phyloP scores from a whole-genome alignment of 1,140 invertebrate species.

The Habropoda laboriosa region DNA sequence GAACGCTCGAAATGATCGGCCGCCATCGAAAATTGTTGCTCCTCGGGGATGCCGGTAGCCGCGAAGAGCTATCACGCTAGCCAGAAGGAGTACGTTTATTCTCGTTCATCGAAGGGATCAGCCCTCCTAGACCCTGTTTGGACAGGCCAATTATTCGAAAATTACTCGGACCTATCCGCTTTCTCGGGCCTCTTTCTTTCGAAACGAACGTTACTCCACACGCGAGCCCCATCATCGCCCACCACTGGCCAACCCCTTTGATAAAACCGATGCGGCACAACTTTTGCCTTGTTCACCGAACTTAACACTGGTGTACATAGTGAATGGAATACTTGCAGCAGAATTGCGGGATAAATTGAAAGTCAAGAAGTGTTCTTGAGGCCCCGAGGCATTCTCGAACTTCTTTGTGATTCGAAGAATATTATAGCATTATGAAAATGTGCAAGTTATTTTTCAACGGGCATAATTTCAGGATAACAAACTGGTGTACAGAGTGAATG shows the following conservation, averaged over 20 bases:
- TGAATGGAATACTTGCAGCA: neutral
- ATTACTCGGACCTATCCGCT: slow-evolving; percentile 65
- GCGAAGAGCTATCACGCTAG: slow-evolving; percentile 62
- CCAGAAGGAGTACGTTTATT: slow-evolving; percentile 59
- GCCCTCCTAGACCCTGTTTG: slow-evolving; percentile 54
- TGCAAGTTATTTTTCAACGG: too few relatives aligned
- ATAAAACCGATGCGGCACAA: slow-evolving; percentile 1
- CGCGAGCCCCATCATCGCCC: slow-evolving; percentile 64
- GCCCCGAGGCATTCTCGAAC: too few relatives aligned
- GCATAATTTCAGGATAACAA: too few relatives aligned
- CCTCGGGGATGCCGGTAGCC: slow-evolving; percentile 59
- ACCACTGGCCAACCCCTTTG: slow-evolving; percentile 37
- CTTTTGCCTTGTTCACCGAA: neutral
- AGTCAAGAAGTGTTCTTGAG: too few relatives aligned
- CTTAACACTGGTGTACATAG: neutral
- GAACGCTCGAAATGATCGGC: slow-evolving; percentile 51
- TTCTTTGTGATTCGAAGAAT: too few relatives aligned
- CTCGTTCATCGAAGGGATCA: slow-evolving; percentile 55
- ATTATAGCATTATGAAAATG: too few relatives aligned
- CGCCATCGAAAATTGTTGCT: slow-evolving; percentile 67
- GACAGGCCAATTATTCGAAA: slow-evolving; percentile 69
- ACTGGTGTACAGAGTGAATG: too few relatives aligned
- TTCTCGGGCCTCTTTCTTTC: slow-evolving; percentile 66
- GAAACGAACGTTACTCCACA: slow-evolving; percentile 65
- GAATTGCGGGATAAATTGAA: neutral